Conservation (phyloP, 2,888 invertebrate species). For the Scaptomyza tumidula region DNA sequence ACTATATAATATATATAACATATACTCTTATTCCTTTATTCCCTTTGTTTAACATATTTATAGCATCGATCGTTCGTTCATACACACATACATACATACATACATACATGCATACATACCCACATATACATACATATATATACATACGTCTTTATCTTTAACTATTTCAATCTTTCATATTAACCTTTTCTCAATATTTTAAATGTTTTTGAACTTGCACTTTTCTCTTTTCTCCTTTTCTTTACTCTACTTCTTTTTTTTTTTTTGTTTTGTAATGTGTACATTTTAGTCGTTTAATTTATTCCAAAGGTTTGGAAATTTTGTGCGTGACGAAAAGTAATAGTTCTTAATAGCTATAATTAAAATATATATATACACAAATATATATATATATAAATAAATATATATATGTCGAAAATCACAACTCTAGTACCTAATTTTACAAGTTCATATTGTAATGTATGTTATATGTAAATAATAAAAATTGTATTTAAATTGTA, state of each 20-base stretch:
- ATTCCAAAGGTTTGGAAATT: slow-evolving; percentile 77
- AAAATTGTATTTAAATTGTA: too few species aligned
- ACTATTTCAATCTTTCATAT: not conserved
- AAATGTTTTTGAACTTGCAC: slow-evolving; percentile 20
- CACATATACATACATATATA: slow-evolving; percentile 14
- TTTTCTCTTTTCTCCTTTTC: not conserved
- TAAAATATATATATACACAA: slow-evolving; percentile 27
- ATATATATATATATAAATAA: slow-evolving; percentile 1
- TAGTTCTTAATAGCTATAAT: slow-evolving; percentile 77
- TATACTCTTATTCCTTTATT: not conserved
- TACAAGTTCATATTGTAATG: slow-evolving; percentile 68
- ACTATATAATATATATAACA: not conserved
- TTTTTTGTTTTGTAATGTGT: slow-evolving; percentile 74
- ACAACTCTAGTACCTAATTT: slow-evolving; percentile 72
- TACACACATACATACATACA: slow-evolving; percentile 23
- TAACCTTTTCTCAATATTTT: slow-evolving; percentile 9
- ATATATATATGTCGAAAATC: slow-evolving; percentile 16
- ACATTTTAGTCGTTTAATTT: slow-evolving; percentile 80
- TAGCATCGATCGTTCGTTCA: slow-evolving; percentile 62
- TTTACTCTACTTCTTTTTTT: not conserved
- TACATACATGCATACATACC: not conserved
- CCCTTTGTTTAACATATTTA: slow-evolving; percentile 57
- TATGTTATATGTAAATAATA: slow-evolving; percentile 63
- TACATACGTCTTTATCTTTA: not conserved
- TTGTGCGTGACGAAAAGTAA: slow-evolving; percentile 69